Conservation (phyloP, 2,797 vertebrate genomes). For the Anguilla anguilla region DNA sequence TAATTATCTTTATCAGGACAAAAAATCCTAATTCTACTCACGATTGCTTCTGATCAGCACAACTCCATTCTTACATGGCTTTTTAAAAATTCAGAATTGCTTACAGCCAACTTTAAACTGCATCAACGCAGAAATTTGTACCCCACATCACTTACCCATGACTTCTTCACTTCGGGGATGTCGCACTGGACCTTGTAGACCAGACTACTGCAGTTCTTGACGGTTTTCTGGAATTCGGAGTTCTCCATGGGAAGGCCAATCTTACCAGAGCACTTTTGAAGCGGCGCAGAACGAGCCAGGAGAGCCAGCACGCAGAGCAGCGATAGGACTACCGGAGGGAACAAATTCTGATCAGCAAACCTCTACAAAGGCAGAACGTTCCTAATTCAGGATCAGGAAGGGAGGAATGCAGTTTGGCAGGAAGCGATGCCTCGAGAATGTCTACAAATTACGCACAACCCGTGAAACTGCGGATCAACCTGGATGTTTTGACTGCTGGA, state of each 20-base stretch:
- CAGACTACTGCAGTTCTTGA: conserved; percentile 63
- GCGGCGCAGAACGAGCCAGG: conserved; percentile 54
- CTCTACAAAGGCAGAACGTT: background rate
- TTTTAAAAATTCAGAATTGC: too few relatives aligned
- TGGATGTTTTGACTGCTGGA: background rate
- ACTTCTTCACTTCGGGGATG: conserved; percentile 47
- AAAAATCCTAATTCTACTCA: too few relatives aligned
- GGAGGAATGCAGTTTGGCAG: background rate
- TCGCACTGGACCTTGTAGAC: conserved; percentile 67
- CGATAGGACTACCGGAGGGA: conserved; percentile 40
- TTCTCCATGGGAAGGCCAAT: conserved; percentile 21
- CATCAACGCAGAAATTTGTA: background rate
- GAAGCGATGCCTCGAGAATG: background rate
- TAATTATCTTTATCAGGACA: too few relatives aligned
- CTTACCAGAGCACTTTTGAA: conserved; percentile 44
- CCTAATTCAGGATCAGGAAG: too few relatives aligned
- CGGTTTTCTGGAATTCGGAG: conserved; percentile 54
- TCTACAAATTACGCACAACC: background rate
- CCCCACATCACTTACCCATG: conserved; percentile 45
- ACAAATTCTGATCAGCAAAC: background rate
- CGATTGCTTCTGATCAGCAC: too few relatives aligned
- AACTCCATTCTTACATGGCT: too few relatives aligned
- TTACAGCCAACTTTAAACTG: too few relatives aligned
- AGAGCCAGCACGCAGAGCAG: conserved; percentile 46
- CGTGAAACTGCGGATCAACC: background rate